phyloP scores from a whole-genome alignment of 2,797 vertebrate genomes.

The Tauraco hartlaubi region DNA sequence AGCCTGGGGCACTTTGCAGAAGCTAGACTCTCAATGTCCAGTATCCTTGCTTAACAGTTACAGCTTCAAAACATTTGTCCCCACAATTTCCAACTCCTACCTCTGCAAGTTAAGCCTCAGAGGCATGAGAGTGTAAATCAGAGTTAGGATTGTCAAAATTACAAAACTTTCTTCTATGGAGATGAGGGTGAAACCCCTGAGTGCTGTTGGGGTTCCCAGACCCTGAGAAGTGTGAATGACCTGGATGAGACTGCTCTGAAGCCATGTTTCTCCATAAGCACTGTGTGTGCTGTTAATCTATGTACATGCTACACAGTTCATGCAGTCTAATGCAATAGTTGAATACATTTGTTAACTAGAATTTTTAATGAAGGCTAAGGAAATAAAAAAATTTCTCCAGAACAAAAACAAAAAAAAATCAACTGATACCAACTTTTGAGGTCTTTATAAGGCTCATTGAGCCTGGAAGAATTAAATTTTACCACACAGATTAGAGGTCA shows the following conservation, averaged over 20 bases:
- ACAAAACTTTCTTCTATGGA: neutral
- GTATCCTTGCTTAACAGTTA: neutral
- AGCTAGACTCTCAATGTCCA: neutral
- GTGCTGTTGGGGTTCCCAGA: neutral
- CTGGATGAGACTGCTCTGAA: neutral
- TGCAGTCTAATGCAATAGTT: neutral
- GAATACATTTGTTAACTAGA: neutral
- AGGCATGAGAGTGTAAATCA: neutral
- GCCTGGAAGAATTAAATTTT: neutral
- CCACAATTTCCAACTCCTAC: neutral
- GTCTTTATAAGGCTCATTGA: neutral
- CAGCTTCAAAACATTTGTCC: neutral
- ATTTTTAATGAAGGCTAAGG: neutral
- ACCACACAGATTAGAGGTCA: neutral
- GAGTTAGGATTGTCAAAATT: neutral
- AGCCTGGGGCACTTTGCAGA: neutral
- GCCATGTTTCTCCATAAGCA: neutral
- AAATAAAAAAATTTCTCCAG: neutral
- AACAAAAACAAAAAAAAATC: neutral
- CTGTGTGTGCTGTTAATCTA: neutral
- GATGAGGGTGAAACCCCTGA: neutral
- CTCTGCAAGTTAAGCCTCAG: neutral
- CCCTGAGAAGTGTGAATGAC: neutral
- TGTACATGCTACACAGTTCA: neutral
- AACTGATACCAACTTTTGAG: neutral